Evolutionary conservation across 2,113 vertebrate species (phyloP).

Genomic region (Mus pahari): DNA sequence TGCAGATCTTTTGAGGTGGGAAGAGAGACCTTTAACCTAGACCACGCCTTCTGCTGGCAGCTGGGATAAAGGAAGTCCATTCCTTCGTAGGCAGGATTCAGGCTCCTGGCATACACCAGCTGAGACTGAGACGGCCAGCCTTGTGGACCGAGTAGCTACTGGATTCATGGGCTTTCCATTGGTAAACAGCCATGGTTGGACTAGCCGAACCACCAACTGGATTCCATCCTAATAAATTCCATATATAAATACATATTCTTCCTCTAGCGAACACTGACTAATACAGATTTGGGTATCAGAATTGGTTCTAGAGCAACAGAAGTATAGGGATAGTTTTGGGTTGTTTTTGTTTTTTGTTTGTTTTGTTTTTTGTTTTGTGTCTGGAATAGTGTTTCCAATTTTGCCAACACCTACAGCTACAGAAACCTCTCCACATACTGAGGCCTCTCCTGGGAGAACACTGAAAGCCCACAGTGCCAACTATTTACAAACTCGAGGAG

Average conservation of each 20-base stretch:
- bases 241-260: not conserved
- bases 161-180: not conserved
- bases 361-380: not conserved
- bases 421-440: not conserved
- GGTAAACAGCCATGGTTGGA: not conserved
- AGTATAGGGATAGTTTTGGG: not conserved
- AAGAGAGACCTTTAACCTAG: not conserved
- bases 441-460: not conserved
- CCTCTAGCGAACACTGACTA: not conserved
- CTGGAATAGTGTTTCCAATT: not conserved
- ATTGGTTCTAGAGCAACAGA: not conserved
- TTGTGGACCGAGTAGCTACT: not conserved
- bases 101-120: not conserved
- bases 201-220: not conserved
- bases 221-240: not conserved
- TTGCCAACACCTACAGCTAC: not conserved
- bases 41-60: not conserved
- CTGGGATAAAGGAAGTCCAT: too few relatives aligned
- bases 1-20: not conserved
- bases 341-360: too few relatives aligned
- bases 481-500: not conserved
- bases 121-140: not conserved
- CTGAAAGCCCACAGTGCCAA: not conserved
- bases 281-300: not conserved
- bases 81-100: not conserved